phyloP scores from a whole-genome alignment of 2,797 vertebrate species.

The Ambastaia sidthimunki region DNA sequence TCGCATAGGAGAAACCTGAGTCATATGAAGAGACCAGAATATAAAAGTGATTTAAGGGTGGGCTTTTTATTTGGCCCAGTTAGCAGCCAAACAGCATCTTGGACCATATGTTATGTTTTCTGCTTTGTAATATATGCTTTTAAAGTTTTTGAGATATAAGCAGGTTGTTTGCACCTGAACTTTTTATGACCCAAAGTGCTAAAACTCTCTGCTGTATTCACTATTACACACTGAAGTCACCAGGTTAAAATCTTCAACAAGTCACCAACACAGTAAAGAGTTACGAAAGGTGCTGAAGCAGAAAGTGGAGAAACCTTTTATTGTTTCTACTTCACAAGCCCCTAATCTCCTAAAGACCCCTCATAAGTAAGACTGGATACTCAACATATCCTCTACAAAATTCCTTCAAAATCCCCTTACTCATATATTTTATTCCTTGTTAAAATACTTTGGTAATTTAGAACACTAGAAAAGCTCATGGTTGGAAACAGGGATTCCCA shows the following conservation, averaged over 20 bases:
- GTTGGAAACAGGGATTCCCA: slow-evolving; percentile 25
- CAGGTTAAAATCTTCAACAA: slow-evolving; percentile 4
- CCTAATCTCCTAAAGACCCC: not conserved
- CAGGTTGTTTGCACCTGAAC: slow-evolving; percentile 34
- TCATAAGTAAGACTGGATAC: slow-evolving; percentile 39
- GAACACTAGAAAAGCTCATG: slow-evolving; percentile 44
- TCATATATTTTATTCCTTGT: slow-evolving; percentile 5
- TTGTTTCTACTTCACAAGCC: slow-evolving; percentile 36
- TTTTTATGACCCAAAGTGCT: slow-evolving; percentile 3
- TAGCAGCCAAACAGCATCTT: not conserved
- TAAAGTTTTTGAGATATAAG: no score
- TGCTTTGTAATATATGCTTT: no score
- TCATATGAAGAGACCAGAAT: not conserved
- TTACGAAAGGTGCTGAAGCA: not conserved
- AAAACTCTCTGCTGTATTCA: slow-evolving; percentile 11
- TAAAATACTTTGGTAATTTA: slow-evolving; percentile 30
- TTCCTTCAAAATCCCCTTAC: not conserved
- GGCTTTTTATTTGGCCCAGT: no score
- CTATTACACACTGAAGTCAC: slow-evolving; percentile 3
- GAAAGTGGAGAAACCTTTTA: slow-evolving; percentile 15
- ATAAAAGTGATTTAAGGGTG: no score
- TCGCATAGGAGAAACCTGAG: not conserved
- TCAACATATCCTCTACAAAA: slow-evolving; percentile 32
- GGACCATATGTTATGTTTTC: slow-evolving; percentile 5
- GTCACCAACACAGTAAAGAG: no score